Evolutionary conservation across 1,140 invertebrate species (phyloP).

Genomic region (Drosophila nigrodunni): DNA sequence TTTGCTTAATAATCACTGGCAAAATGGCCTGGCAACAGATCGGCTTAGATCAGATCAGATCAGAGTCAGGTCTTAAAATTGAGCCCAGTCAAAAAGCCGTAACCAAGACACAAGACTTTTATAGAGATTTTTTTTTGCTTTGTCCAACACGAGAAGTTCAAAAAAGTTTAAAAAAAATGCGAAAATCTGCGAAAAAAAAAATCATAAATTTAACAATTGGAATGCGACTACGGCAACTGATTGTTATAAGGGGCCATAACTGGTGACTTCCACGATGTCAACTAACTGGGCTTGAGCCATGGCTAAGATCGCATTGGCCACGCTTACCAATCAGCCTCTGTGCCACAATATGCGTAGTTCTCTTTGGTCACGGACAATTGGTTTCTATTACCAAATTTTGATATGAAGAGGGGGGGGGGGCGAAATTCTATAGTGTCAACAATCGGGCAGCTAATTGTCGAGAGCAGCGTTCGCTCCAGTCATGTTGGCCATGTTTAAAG

Average conservation of each 20-base stretch:
- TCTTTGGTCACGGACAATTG: conserved; percentile 38
- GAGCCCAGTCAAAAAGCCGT: conserved; percentile 11
- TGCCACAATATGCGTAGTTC: background rate
- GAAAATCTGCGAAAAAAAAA: background rate
- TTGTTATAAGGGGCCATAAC: conserved; percentile 25
- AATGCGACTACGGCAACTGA: conserved; percentile 25
- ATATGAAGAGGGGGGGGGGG: background rate
- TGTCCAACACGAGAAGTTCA: no score
- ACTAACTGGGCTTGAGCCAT: conserved; percentile 11
- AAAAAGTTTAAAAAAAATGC: background rate
- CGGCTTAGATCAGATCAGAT: background rate
- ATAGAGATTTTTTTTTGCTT: no score
- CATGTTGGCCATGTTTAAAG: conserved; percentile 28
- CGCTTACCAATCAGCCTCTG: conserved; percentile 60
- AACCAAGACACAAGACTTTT: background rate
- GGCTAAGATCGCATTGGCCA: conserved; percentile 55
- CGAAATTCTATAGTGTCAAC: conserved; percentile 26
- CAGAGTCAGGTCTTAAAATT: conserved; percentile 19
- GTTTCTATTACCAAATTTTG: conserved; percentile 10
- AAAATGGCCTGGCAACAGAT: conserved; percentile 71
- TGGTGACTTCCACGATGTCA: background rate
- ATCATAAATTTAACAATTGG: conserved; percentile 34
- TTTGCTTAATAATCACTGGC: conserved; percentile 79
- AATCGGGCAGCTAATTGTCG: conserved; percentile 52
- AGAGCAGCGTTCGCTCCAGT: background rate